phyloP scores from a whole-genome alignment of 1,140 invertebrate species.

The Sycophaga agraensis region DNA sequence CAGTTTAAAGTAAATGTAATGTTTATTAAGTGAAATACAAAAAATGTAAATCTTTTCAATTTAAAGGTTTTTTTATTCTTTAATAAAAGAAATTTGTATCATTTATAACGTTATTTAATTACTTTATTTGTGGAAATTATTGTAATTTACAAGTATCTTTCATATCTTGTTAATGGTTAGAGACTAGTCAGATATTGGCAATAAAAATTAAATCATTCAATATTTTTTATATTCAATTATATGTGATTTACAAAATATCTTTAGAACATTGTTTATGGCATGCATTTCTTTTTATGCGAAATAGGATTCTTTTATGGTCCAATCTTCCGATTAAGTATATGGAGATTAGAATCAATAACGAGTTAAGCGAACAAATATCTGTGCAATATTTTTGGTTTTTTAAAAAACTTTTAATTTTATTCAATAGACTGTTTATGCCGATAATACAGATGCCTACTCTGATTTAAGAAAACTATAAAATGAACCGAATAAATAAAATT shows the following conservation, averaged over 20 bases:
- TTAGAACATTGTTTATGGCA: too few relatives aligned
- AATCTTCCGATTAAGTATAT: neutral
- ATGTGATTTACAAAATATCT: too few relatives aligned
- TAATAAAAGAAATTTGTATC: neutral
- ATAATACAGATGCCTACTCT: neutral
- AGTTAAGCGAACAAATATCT: conserved; percentile 23
- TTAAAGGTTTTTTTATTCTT: neutral
- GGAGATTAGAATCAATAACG: conserved; percentile 4
- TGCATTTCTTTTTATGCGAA: neutral
- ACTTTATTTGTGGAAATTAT: neutral
- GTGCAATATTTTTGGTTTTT: conserved; percentile 21
- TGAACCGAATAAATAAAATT: neutral
- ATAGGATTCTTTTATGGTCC: neutral
- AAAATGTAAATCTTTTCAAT: neutral
- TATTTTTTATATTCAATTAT: too few relatives aligned
- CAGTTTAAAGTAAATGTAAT: conserved; percentile 6
- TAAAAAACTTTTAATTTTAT: conserved; percentile 5
- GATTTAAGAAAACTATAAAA: neutral
- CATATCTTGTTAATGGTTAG: neutral
- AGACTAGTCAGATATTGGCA: neutral
- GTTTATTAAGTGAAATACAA: conserved; percentile 19
- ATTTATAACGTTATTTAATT: neutral
- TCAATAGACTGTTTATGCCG: neutral
- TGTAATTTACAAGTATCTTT: neutral
- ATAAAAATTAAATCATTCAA: conserved; percentile 15